Conservation (phyloP, 2,888 invertebrate species). For the Mimas tiliae region DNA sequence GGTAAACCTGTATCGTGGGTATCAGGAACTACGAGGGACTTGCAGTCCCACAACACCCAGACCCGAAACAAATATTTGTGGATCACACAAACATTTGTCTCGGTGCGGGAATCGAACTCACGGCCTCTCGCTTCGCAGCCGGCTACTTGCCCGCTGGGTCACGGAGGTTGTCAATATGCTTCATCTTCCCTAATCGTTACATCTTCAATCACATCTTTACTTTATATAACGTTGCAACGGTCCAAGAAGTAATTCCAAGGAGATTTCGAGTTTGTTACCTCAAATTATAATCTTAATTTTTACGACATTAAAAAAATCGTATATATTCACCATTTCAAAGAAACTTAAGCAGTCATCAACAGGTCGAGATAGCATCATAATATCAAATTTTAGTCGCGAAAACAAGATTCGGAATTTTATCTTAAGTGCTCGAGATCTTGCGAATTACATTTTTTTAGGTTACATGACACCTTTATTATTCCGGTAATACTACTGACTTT, state of each 20-base stretch:
- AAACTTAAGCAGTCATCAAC: constrained; percentile 5
- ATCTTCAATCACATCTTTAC: no score
- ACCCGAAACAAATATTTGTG: no score
- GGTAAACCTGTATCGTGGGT: no score
- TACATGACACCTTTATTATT: constrained; percentile 23
- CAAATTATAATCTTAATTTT: constrained; percentile 4
- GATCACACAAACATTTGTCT: no score
- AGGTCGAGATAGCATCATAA: constrained; percentile 12
- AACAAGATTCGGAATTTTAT: constrained; percentile 24
- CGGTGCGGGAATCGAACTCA: no score
- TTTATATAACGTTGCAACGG: neutral
- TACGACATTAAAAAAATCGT: constrained; percentile 1
- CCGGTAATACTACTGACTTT: constrained; percentile 12
- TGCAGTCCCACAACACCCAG: no score
- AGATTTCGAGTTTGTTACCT: neutral
- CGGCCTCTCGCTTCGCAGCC: no score
- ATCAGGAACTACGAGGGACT: no score
- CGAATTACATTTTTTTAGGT: constrained; percentile 3
- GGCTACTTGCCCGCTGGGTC: no score
- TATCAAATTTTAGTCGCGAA: constrained; percentile 12
- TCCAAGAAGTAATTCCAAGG: neutral
- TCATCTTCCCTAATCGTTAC: no score
- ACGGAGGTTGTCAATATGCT: no score
- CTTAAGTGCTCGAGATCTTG: neutral
- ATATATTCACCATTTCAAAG: neutral